phyloP scores from a whole-genome alignment of 2,113 vertebrate genomes.

The Sciurus niger region DNA sequence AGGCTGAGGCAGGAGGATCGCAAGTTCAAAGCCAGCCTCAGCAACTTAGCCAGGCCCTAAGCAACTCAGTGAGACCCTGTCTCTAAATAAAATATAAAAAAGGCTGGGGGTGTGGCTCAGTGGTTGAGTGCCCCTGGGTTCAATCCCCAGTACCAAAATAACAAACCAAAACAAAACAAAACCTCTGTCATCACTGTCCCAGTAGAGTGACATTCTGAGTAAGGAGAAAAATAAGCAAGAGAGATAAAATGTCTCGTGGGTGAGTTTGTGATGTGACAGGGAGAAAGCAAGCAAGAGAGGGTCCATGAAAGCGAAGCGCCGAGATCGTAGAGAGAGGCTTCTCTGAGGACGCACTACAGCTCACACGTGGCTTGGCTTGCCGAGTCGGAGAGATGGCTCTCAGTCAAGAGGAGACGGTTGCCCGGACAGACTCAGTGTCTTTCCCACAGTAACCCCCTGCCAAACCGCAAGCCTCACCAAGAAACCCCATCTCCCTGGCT shows the following conservation, averaged over 20 bases:
- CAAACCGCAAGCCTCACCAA: neutral
- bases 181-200: neutral
- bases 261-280: neutral
- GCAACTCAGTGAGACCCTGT: too few relatives aligned
- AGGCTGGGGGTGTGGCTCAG: too few relatives aligned
- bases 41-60: too few relatives aligned
- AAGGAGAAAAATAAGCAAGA: neutral
- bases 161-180: too few relatives aligned
- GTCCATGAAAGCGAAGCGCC: neutral
- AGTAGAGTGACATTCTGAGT: neutral
- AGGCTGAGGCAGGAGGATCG: too few relatives aligned
- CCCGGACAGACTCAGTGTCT: neutral
- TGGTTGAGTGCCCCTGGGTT: too few relatives aligned
- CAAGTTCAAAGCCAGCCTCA: too few relatives aligned
- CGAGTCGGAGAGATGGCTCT: too few relatives aligned
- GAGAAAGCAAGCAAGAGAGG: neutral
- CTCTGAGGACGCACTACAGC: neutral
- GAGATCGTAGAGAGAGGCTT: neutral
- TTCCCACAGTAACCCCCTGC: neutral
- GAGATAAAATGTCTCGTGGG: neutral
- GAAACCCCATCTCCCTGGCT: constrained; percentile 54
- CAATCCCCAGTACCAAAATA: too few relatives aligned
- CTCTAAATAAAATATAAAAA: too few relatives aligned
- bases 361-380: neutral
- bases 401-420: neutral